Base-by-base conservation (phyloP, 2,113 vertebrate genomes). In the Aphelocoma coerulescens region DNA sequence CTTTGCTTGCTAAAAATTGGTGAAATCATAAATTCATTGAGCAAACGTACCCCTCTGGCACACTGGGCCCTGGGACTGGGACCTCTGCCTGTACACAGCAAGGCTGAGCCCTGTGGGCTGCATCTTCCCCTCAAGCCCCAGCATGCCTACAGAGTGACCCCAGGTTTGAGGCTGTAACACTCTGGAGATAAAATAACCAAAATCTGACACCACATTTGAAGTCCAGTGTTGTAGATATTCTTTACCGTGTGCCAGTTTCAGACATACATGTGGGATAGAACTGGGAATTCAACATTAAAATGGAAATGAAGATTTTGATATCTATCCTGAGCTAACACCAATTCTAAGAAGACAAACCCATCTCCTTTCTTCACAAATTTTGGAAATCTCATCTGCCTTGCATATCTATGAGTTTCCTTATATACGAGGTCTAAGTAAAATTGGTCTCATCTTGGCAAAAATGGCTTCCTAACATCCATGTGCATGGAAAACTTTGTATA, bases 71-170 rank as follows among this genome's bases (percentile, higher is more conserved):
- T 84, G 33, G 33, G 46, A 16, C 39, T 46, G 62, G 52, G 46
- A 33, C 33, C 23, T 87, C 48, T 69, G 39, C 55, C 39, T 52
- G 54, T 46, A 27, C 5, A 1, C 10, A 52, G 35, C 17, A 32
- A 23, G 12, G 37, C 63, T 52, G 37, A 33, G 46, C 37, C 17
- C 44, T 77, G 46, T 27, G 0, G 0, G 15, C 22, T 87, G 46
- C 39, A n/a, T 62, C n/a, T 69, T 54, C 8, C 28, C 33, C 23
- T n/a, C 23, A 46, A 2, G 9, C 52, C 30, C 5, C 2, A 0
- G 6, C 0, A 2, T 16, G 3, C 65, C 41, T 22, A 10, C n/a
- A 26, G 21, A n/a, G 52, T 3, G 2, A 12, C n/a, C 52, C 13
- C 33, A 27, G 32, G 15, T 24, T 57, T 19, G 33, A 37, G 22